phyloP scores from a whole-genome alignment of 2,888 invertebrate species.

The Chrysina gloriosa region DNA sequence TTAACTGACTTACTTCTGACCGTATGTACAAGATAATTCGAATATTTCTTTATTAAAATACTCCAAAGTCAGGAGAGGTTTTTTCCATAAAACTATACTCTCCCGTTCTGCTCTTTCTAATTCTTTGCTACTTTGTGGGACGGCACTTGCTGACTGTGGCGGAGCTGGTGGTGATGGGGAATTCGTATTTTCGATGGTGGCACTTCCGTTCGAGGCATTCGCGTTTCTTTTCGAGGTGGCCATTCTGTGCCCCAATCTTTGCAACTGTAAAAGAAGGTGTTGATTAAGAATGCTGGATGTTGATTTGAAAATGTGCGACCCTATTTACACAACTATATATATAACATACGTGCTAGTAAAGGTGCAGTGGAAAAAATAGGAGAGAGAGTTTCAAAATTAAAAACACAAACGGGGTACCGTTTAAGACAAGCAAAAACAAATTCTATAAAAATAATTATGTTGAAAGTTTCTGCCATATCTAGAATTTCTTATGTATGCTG shows the following conservation, averaged over 20 bases:
- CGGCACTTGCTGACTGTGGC: constrained; percentile 19
- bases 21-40: constrained; percentile 71
- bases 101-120: constrained; percentile 72
- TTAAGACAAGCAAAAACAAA: too few relatives aligned
- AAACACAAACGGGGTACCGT: too few relatives aligned
- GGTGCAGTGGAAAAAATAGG: too few relatives aligned
- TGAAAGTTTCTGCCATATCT: too few relatives aligned
- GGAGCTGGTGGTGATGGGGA: neutral
- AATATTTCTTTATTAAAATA: constrained; percentile 83
- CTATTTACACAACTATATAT: too few relatives aligned
- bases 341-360: too few relatives aligned
- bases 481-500: too few relatives aligned
- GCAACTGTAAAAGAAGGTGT: constrained; percentile 69
- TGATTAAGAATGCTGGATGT: too few relatives aligned
- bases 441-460: too few relatives aligned
- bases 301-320: too few relatives aligned
- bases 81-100: constrained; percentile 82
- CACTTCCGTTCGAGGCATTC: constrained; percentile 52
- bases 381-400: too few relatives aligned
- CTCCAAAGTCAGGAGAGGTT: constrained; percentile 81
- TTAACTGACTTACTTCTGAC: constrained; percentile 68
- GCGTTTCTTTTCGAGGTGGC: constrained; percentile 63
- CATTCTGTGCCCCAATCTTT: constrained; percentile 76
- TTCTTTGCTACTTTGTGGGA: constrained; percentile 54
- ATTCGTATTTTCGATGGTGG: constrained; percentile 12